phyloP scores from a whole-genome alignment of 2,888 invertebrate species.

The Uropetala carovei region DNA sequence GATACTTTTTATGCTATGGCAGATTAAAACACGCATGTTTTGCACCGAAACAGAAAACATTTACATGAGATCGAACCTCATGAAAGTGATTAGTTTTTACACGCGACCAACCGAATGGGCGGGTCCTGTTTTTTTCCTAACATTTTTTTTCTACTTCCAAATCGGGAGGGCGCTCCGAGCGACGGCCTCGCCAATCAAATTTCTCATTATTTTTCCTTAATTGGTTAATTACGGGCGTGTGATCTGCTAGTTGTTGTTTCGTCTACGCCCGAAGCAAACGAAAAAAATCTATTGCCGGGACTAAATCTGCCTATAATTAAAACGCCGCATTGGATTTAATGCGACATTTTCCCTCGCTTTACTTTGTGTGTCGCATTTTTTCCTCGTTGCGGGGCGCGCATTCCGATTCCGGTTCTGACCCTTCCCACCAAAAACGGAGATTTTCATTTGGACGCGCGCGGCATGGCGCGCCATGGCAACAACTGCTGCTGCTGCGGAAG shows the following conservation, averaged over 20 bases:
- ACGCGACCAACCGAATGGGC: neutral
- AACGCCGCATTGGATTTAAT: neutral
- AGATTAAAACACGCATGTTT: no score
- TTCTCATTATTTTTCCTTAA: constrained; percentile 15
- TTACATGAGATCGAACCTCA: neutral
- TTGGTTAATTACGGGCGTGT: neutral
- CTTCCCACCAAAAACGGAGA: neutral
- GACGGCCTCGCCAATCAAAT: neutral
- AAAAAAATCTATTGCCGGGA: neutral
- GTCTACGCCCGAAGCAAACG: neutral
- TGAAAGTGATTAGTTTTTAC: neutral
- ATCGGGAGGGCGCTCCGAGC: neutral
- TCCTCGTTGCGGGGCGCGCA: neutral
- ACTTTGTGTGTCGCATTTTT: neutral
- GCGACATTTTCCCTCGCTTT: neutral
- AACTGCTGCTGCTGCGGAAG: neutral
- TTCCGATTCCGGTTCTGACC: neutral
- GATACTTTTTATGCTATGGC: no score
- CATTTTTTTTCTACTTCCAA: neutral
- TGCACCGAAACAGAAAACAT: neutral
- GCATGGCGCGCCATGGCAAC: neutral
- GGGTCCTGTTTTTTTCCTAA: neutral
- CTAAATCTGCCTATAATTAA: constrained; percentile 3
- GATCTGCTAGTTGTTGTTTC: neutral
- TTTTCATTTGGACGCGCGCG: neutral